Evolutionary conservation across 2,113 vertebrate species (phyloP).

Genomic region (Odobenus rosmarus): DNA sequence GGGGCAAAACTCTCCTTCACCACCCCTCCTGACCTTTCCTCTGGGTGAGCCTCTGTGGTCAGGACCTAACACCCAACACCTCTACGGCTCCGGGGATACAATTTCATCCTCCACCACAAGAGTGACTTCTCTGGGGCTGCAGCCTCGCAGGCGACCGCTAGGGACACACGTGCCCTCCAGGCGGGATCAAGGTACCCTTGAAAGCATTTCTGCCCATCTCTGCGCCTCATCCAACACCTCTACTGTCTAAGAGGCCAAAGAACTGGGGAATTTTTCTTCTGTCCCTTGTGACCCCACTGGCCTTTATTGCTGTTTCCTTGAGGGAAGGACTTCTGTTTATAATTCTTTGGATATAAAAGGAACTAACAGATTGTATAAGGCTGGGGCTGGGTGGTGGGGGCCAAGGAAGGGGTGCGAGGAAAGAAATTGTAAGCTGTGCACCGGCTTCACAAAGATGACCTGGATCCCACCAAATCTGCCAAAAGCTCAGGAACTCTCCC

Average conservation of each 20-base stretch:
- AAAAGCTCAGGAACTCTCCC: neutral
- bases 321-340: constrained; percentile 67
- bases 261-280: neutral
- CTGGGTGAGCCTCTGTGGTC: constrained; percentile 56
- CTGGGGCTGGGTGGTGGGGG: neutral
- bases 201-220: neutral
- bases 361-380: constrained; percentile 62
- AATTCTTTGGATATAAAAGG: constrained; percentile 76
- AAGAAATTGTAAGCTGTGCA: neutral
- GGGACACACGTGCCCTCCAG: neutral
- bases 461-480: neutral
- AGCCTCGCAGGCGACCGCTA: neutral
- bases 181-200: neutral
- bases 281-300: constrained; percentile 28
- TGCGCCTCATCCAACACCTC: neutral
- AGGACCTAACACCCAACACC: constrained; percentile 61
- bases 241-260: neutral
- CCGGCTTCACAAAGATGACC: neutral
- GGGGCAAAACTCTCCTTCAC: neutral
- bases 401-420: neutral
- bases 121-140: constrained; percentile 6
- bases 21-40: constrained; percentile 63
- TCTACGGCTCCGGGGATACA: constrained; percentile 6
- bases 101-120: constrained; percentile 56
- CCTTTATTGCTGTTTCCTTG: constrained; percentile 53